phyloP scores from a whole-genome alignment of 2,888 invertebrate genomes.

The Blastobasis lacticolella region DNA sequence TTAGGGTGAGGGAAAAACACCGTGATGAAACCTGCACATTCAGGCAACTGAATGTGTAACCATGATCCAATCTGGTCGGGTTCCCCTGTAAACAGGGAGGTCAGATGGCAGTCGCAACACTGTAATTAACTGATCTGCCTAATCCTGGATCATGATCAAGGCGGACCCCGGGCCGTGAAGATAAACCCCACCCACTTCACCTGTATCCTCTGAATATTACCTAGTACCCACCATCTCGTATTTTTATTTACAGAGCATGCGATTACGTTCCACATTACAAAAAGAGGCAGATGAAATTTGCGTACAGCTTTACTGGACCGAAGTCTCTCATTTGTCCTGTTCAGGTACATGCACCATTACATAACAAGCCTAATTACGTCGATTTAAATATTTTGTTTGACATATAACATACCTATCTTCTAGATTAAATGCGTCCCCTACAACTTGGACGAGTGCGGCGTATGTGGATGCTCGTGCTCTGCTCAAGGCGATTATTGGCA shows the following conservation, averaged over 20 bases:
- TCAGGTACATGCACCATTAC: conserved; percentile 29
- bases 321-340: conserved; percentile 54
- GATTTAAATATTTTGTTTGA: neutral
- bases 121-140: no score
- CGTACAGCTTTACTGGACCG: conserved; percentile 55
- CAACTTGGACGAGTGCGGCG: conserved; percentile 60
- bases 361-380: neutral
- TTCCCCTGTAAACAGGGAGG: no score
- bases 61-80: no score
- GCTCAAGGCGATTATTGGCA: conserved; percentile 76
- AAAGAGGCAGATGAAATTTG: conserved; percentile 53
- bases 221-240: no score
- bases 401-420: neutral
- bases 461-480: conserved; percentile 58
- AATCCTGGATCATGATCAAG: no score
- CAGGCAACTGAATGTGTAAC: no score
- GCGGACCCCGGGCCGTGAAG: no score
- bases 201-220: no score
- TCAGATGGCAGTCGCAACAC: no score
- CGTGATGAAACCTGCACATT: no score
- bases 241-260: conserved; percentile 41
- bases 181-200: no score
- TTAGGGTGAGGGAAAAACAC: no score
- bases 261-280: conserved; percentile 52
- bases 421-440: conserved; percentile 70